These are phyloP conservation scores for Hyles euphorbiae DNA, from an alignment of 1,140 invertebrate species.

Conservation along the genomic window DNA sequence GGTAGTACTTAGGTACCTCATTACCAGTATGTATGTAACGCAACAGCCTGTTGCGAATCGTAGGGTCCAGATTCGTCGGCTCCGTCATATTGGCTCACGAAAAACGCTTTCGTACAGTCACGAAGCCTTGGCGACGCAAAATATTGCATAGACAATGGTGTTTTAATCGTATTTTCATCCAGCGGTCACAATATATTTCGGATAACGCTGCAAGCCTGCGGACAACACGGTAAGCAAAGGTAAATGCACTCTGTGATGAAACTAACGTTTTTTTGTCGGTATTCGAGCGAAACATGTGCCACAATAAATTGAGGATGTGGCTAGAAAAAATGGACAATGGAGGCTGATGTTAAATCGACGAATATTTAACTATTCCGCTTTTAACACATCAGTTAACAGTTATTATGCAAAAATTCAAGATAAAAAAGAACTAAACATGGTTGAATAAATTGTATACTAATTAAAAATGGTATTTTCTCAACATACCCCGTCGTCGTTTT, in stretches of 20 bases:
- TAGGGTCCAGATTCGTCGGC: slow-evolving; percentile 33
- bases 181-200: slow-evolving; percentile 8
- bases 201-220: slow-evolving; percentile 22
- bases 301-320: slow-evolving; percentile 70
- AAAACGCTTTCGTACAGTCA: slow-evolving; percentile 3
- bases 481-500: slow-evolving; percentile 6
- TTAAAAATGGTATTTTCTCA: not conserved
- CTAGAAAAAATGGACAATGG: slow-evolving; percentile 71
- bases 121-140: slow-evolving; percentile 11
- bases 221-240: slow-evolving; percentile 32
- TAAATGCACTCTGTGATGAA: slow-evolving; percentile 41
- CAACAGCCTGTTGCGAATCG: slow-evolving; percentile 52
- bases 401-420: not conserved
- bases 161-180: slow-evolving; percentile 14
- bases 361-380: slow-evolving; percentile 4
- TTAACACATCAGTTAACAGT: not conserved
- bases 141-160: slow-evolving; percentile 16
- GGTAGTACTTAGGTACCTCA: slow-evolving; percentile 75
- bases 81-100: slow-evolving; percentile 18
- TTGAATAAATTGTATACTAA: not conserved
- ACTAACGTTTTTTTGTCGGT: slow-evolving; percentile 56
- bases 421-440: not conserved
- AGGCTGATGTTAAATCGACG: slow-evolving; percentile 16
- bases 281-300: slow-evolving; percentile 65
- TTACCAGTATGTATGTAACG: slow-evolving; percentile 76